Conservation (phyloP, 1,140 invertebrate species). For the Cotesia vestalis region DNA sequence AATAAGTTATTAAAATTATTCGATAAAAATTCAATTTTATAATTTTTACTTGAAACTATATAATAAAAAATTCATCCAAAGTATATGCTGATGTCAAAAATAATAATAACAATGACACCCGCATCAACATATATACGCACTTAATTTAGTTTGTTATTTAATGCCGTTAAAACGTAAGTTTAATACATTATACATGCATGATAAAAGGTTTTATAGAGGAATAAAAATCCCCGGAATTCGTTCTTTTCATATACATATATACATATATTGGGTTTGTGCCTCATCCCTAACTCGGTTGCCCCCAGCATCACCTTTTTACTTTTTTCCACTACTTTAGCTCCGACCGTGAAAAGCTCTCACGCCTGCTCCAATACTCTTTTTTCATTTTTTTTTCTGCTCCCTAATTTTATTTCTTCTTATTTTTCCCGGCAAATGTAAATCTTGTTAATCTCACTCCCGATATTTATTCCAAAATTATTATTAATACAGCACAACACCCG, state of each 20-base stretch:
- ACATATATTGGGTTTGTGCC: not conserved
- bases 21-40: no score
- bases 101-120: no score
- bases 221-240: constrained; percentile 15
- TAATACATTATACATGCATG: constrained; percentile 8
- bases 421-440: constrained; percentile 1
- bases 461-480: not conserved
- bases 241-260: not conserved
- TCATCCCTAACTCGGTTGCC: constrained; percentile 6
- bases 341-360: constrained; percentile 29
- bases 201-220: constrained; percentile 19
- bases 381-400: no score
- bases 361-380: constrained; percentile 7
- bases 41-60: not conserved
- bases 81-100: no score
- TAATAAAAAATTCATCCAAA: no score
- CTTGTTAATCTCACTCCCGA: not conserved
- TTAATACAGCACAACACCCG: no score
- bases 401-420: not conserved
- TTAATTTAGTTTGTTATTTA: not conserved
- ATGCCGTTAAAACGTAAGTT: constrained; percentile 2
- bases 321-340: not conserved
- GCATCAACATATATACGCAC: no score
- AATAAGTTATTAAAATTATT: no score
- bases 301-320: constrained; percentile 13